phyloP scores from a whole-genome alignment of 2,113 vertebrate species.

The Gnathonemus echidnorhynchus region DNA sequence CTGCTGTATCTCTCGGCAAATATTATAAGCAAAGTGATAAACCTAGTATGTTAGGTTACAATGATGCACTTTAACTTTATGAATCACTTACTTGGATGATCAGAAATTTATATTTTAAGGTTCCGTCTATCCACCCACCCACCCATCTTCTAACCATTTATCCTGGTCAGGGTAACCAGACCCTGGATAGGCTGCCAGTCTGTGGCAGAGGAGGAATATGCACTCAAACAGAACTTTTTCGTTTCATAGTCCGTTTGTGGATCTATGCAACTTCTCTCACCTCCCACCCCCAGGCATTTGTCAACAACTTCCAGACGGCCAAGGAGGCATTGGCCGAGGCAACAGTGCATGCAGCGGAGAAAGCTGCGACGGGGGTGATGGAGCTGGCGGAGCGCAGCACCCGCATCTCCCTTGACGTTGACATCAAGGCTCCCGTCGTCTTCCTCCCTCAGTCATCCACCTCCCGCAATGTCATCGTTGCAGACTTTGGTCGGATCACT shows the following conservation, averaged over 20 bases:
- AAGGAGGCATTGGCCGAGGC: slow-evolving; percentile 87
- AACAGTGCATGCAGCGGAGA: slow-evolving; percentile 86
- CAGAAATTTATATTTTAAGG: not conserved
- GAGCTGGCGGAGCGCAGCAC: slow-evolving; percentile 79
- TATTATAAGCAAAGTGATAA: not conserved
- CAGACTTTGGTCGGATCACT: slow-evolving; percentile 86
- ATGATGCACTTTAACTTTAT: not conserved
- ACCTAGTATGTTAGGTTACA: not conserved
- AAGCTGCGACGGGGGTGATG: slow-evolving; percentile 86
- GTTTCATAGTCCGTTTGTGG: not conserved
- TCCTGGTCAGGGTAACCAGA: not conserved
- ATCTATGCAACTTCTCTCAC: not conserved
- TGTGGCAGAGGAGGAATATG: not conserved
- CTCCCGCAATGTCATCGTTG: slow-evolving; percentile 82
- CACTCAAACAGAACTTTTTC: not conserved
- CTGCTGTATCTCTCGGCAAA: not conserved
- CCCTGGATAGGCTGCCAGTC: not conserved
- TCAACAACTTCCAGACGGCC: slow-evolving; percentile 90
- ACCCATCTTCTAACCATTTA: not conserved
- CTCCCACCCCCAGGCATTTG: slow-evolving; percentile 63
- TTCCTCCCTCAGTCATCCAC: slow-evolving; percentile 85
- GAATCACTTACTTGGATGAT: not conserved
- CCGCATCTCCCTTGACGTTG: slow-evolving; percentile 72
- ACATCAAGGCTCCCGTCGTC: slow-evolving; percentile 90
- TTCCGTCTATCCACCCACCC: not conserved